phyloP scores from a whole-genome alignment of 2,113 vertebrate genomes.

The Amblyornis subalaris region DNA sequence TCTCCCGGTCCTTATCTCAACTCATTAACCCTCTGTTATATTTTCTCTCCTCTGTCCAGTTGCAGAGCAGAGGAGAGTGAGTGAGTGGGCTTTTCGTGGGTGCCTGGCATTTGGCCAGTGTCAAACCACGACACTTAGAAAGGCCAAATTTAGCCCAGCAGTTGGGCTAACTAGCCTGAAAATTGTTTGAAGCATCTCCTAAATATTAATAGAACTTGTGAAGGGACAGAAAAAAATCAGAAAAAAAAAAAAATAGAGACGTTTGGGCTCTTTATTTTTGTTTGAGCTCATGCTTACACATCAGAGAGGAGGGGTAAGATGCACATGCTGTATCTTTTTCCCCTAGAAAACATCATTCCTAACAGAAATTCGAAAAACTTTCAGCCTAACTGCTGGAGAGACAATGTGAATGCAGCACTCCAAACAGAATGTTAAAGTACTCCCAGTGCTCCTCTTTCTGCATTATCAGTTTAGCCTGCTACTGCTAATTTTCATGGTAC shows the following conservation, averaged over 20 bases:
- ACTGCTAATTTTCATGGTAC: neutral
- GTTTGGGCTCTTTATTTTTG: neutral
- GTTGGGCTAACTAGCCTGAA: neutral
- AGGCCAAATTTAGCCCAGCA: neutral
- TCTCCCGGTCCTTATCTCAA: too few species aligned
- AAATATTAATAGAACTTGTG: neutral
- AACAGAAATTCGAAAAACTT: neutral
- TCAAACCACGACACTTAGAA: neutral
- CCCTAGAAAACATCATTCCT: neutral
- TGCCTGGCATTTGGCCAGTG: too few species aligned
- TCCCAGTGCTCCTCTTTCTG: neutral
- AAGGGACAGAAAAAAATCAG: neutral
- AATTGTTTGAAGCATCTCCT: neutral
- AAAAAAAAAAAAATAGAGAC: neutral
- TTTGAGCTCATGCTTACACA: neutral
- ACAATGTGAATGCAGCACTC: neutral
- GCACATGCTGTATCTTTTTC: neutral
- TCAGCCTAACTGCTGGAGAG: neutral
- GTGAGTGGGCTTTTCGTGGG: too few species aligned
- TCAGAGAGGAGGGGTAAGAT: neutral
- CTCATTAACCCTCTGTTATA: too few species aligned
- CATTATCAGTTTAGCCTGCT: neutral
- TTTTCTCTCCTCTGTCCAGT: too few species aligned
- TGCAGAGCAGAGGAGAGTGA: too few species aligned
- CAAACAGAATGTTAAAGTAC: neutral